A percentile compares a stretch with the other conserved stretches of the same genome.
Conservation (phyloP, 64 coral and sea anemone genomes). For the Montipora efflorescens region DNA sequence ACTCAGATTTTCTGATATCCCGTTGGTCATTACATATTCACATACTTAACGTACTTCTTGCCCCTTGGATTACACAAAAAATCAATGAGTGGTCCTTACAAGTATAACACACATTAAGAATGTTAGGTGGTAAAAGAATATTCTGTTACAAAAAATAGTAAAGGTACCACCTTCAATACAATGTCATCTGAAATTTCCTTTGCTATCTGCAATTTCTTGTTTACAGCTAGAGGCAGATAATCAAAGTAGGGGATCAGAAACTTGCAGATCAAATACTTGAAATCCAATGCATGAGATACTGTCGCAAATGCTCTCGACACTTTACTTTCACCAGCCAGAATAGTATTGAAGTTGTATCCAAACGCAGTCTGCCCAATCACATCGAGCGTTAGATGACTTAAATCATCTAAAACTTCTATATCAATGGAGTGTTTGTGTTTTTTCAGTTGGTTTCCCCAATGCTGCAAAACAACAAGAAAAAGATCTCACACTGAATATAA, state of each 20-base stretch:
- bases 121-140: no score
- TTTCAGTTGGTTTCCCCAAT: neutral
- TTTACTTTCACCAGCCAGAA: slow-evolving; percentile 47
- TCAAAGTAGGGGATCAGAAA: slow-evolving; percentile 60
- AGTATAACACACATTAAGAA: no score
- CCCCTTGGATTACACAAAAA: no score
- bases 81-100: neutral
- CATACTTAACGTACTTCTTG: no score
- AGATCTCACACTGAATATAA: neutral
- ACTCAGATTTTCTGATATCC: neutral
- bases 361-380: slow-evolving; percentile 80
- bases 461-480: neutral
- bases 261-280: slow-evolving; percentile 58
- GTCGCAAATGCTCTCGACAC: slow-evolving; percentile 54
- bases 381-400: slow-evolving; percentile 62
- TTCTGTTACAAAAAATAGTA: no score
- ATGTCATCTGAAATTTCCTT: slow-evolving; percentile 57
- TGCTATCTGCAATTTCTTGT: slow-evolving; percentile 42
- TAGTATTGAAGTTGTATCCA: slow-evolving; percentile 73
- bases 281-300: slow-evolving; percentile 34
- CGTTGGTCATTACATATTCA: no score
- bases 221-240: slow-evolving; percentile 52
- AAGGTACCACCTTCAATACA: slow-evolving; percentile 62
- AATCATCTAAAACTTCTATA: slow-evolving; percentile 8
- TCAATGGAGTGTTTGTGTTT: neutral